Percentiles rank a stretch among this genome's conserved stretches.
Conservation (phyloP, 1,140 invertebrate species). For the Cryptotermes secundus region DNA sequence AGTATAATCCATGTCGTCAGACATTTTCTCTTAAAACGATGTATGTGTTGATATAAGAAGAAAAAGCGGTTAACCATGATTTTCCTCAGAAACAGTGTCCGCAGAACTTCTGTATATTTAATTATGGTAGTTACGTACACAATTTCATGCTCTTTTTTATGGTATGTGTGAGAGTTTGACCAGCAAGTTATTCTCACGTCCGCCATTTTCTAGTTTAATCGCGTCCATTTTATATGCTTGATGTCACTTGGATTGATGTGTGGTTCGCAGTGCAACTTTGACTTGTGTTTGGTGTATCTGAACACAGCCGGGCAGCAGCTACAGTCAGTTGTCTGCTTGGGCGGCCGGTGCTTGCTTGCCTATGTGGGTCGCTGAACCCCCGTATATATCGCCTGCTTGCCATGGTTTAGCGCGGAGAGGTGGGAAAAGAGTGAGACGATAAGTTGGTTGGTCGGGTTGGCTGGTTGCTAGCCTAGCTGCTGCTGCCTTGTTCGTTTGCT, state of each 20-base stretch:
- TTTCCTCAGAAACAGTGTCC: no score
- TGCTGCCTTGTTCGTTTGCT: slow-evolving; percentile 7
- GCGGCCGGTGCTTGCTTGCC: background rate
- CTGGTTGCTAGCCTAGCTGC: slow-evolving; percentile 5
- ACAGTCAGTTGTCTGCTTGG: background rate
- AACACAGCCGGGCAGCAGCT: background rate
- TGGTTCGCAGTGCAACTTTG: background rate
- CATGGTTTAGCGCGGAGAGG: background rate
- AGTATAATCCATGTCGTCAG: no score
- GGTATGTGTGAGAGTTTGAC: background rate
- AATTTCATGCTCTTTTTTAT: no score
- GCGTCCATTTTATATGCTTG: slow-evolving; percentile 4
- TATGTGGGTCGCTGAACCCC: slow-evolving; percentile 16
- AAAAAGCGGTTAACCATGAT: no score
- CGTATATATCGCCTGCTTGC: background rate
- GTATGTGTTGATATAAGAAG: no score
- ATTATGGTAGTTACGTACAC: no score
- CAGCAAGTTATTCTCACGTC: background rate
- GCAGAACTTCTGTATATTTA: no score
- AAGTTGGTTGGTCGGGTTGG: slow-evolving; percentile 7
- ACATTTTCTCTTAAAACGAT: no score
- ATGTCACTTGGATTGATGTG: no score
- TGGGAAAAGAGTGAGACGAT: slow-evolving; percentile 12
- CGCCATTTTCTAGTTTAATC: background rate
- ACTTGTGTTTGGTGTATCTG: background rate